Conservation (phyloP, 2,113 vertebrate genomes). For the Hemiscyllium ocellatum region DNA sequence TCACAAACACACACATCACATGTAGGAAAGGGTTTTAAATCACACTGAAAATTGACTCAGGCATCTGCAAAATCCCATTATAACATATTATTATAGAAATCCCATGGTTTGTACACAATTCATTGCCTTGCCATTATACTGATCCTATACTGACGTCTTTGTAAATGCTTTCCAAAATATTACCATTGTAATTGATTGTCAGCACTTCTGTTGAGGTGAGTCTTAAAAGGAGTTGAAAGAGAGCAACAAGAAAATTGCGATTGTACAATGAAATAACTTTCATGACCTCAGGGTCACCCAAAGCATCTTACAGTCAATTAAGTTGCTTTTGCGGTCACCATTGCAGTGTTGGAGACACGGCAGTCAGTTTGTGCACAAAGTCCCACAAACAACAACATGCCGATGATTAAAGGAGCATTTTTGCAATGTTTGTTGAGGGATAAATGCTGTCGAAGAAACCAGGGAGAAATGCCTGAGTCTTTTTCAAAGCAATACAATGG, state of each 20-base stretch:
- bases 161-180: neutral
- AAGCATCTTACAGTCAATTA: neutral
- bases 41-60: conserved; percentile 8
- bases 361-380: neutral
- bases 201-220: neutral
- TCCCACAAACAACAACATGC: neutral
- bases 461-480: neutral
- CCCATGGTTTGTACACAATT: conserved; percentile 26
- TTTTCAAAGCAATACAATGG: neutral
- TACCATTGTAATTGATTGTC: conserved; percentile 1
- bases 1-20: neutral
- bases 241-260: neutral
- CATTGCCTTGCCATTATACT: neutral
- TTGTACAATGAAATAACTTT: neutral
- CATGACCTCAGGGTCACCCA: neutral
- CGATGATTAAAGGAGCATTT: neutral
- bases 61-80: neutral
- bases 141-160: neutral
- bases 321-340: neutral
- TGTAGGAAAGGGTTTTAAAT: neutral
- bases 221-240: neutral
- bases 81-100: neutral
- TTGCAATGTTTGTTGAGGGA: neutral
- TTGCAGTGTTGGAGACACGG: neutral
- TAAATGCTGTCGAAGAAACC: neutral